phyloP scores from a whole-genome alignment of 2,797 vertebrate genomes.

The Zenarchopterus dispar region DNA sequence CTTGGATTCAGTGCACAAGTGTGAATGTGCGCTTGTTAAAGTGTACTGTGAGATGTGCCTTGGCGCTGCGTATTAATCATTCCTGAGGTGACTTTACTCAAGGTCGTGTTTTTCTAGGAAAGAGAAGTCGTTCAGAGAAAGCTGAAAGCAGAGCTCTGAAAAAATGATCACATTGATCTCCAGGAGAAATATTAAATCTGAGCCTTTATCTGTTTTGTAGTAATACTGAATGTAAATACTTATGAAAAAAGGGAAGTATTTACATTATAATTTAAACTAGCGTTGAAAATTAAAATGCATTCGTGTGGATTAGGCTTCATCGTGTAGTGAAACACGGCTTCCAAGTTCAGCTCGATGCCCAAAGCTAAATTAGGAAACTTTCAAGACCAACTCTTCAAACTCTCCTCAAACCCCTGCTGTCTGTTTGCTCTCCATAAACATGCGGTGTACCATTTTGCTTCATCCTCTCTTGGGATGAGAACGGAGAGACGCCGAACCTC shows the following conservation, averaged over 20 bases:
- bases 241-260: too few relatives aligned
- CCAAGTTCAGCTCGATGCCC: slow-evolving; percentile 7
- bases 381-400: slow-evolving; percentile 19
- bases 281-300: too few relatives aligned
- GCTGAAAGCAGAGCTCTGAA: slow-evolving; percentile 29
- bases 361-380: slow-evolving; percentile 7
- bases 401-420: slow-evolving; percentile 7
- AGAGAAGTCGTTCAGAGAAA: slow-evolving; percentile 44
- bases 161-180: slow-evolving; percentile 21
- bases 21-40: slow-evolving; percentile 56
- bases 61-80: slow-evolving; percentile 48
- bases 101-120: slow-evolving; percentile 57
- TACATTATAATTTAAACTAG: too few relatives aligned
- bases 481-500: slow-evolving; percentile 39
- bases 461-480: slow-evolving; percentile 16
- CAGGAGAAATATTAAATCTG: slow-evolving; percentile 7
- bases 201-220: too few relatives aligned
- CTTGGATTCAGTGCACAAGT: slow-evolving; percentile 30
- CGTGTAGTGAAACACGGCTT: too few relatives aligned
- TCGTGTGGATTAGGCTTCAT: too few relatives aligned
- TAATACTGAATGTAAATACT: too few relatives aligned
- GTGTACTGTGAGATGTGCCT: slow-evolving; percentile 42
- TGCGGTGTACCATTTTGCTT: slow-evolving; percentile 10
- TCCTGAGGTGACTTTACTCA: slow-evolving; percentile 55
- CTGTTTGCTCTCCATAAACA: slow-evolving; percentile 23